Percentiles rank a stretch among this genome's conserved stretches.
Conservation (phyloP, 2,888 invertebrate species). For the Drosophila neonasuta region DNA sequence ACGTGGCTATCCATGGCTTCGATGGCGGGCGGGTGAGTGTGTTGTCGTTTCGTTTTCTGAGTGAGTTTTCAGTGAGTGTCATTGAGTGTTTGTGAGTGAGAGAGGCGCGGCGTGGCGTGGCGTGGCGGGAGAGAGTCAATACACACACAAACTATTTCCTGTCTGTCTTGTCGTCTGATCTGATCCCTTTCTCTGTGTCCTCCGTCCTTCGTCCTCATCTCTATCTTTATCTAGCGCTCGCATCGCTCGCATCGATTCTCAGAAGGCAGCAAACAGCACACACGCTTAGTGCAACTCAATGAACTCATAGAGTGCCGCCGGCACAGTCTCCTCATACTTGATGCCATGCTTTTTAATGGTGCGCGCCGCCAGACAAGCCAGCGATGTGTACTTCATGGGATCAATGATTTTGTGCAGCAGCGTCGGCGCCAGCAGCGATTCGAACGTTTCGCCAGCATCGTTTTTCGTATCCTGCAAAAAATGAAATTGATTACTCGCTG, state of each 20-base stretch:
- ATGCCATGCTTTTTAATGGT: slow-evolving; percentile 88
- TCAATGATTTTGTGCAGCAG: slow-evolving; percentile 87
- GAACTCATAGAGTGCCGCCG: slow-evolving; percentile 83
- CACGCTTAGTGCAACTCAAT: slow-evolving; percentile 80
- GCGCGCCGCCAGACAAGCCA: slow-evolving; percentile 93
- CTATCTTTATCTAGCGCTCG: background rate
- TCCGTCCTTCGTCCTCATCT: background rate
- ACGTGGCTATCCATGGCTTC: slow-evolving; percentile 50
- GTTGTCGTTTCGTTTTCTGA: slow-evolving; percentile 8
- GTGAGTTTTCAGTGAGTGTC: slow-evolving; percentile 18
- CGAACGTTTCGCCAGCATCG: slow-evolving; percentile 89
- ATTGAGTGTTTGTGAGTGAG: slow-evolving; percentile 1
- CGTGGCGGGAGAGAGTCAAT: background rate
- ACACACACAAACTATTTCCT: background rate
- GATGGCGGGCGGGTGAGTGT: slow-evolving; percentile 64
- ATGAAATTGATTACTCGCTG: background rate
- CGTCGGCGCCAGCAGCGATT: slow-evolving; percentile 86
- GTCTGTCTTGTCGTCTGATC: background rate
- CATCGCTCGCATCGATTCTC: slow-evolving; percentile 8
- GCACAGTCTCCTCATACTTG: slow-evolving; percentile 85
- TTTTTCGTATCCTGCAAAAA: slow-evolving; percentile 85
- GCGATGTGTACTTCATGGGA: slow-evolving; percentile 89
- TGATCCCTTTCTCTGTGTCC: background rate
- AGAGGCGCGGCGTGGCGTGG: background rate
- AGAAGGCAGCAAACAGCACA: background rate